Percentiles rank a stretch among this genome's conserved stretches.
phyloP scores from a whole-genome alignment of 2,113 vertebrate genomes.

The Colius striatus region DNA sequence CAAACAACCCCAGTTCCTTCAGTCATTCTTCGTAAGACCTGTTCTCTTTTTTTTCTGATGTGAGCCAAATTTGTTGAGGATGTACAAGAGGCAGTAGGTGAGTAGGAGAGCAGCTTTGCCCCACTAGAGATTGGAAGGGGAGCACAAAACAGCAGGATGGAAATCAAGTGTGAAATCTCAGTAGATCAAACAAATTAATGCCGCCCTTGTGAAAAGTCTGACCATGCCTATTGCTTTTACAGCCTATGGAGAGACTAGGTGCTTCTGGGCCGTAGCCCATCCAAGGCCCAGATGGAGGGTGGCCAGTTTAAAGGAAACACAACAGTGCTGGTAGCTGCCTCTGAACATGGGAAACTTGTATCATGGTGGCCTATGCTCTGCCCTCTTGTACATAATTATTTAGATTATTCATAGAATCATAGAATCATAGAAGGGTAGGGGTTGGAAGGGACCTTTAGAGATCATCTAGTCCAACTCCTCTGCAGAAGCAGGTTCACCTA shows the following conservation, averaged over 20 bases:
- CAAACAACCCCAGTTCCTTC: too few species aligned
- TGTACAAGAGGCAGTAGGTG: neutral
- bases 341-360: neutral
- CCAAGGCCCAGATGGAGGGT: neutral
- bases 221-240: neutral
- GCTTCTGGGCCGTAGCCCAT: accelerated
- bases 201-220: neutral
- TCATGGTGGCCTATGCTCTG: neutral
- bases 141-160: neutral
- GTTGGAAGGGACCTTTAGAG: too few species aligned
- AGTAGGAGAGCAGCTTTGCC: neutral
- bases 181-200: neutral
- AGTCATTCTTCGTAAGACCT: too few species aligned
- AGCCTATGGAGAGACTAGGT: neutral
- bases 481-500: too few species aligned
- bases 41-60: neutral
- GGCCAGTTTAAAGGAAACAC: neutral
- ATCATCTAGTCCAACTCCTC: too few species aligned
- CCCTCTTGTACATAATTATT: neutral
- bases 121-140: neutral
- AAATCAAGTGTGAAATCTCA: neutral
- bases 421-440: too few species aligned
- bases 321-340: accelerated
- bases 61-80: neutral
- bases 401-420: neutral